phyloP scores from a whole-genome alignment of 2,888 invertebrate genomes.

The Drosophila meridionalis region DNA sequence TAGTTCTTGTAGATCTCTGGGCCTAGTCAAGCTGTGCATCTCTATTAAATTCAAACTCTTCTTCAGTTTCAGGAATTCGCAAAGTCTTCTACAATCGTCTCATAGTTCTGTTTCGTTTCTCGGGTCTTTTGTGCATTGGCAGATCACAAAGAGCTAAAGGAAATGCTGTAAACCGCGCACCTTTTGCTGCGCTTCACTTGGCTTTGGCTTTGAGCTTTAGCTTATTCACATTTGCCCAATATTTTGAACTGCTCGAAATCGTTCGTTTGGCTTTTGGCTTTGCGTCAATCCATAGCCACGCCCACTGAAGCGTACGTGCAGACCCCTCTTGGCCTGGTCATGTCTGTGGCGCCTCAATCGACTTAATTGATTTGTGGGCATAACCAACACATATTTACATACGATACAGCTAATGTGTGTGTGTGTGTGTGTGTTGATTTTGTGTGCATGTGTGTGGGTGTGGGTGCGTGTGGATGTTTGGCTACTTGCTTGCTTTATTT shows the following conservation, averaged over 20 bases:
- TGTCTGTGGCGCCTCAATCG: conserved; percentile 73
- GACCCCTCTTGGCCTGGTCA: neutral
- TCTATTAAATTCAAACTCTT: neutral
- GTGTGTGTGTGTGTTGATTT: conserved; percentile 63
- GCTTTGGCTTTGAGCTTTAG: conserved; percentile 19
- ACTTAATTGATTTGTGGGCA: conserved; percentile 83
- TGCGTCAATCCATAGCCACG: conserved; percentile 22
- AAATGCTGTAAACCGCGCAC: conserved; percentile 26
- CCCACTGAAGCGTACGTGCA: neutral
- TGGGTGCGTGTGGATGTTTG: conserved; percentile 35
- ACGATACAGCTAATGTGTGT: conserved; percentile 25
- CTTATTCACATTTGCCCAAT: conserved; percentile 5
- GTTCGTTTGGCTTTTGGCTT: conserved; percentile 48
- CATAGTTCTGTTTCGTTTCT: neutral
- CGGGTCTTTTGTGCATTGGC: neutral
- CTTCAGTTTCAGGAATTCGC: neutral
- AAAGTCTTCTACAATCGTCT: neutral
- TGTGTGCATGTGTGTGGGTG: conserved; percentile 32
- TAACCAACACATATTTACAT: conserved; percentile 76
- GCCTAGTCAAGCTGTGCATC: no score
- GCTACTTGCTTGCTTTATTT: conserved; percentile 42
- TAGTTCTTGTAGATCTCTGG: no score
- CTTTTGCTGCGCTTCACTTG: conserved; percentile 3
- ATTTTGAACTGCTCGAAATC: conserved; percentile 23
- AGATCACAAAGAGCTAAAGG: conserved; percentile 4